Percentiles rank a stretch among this genome's conserved stretches.
Conservation (phyloP, 2,113 vertebrate genomes). For the Apaloderma vittatum region DNA sequence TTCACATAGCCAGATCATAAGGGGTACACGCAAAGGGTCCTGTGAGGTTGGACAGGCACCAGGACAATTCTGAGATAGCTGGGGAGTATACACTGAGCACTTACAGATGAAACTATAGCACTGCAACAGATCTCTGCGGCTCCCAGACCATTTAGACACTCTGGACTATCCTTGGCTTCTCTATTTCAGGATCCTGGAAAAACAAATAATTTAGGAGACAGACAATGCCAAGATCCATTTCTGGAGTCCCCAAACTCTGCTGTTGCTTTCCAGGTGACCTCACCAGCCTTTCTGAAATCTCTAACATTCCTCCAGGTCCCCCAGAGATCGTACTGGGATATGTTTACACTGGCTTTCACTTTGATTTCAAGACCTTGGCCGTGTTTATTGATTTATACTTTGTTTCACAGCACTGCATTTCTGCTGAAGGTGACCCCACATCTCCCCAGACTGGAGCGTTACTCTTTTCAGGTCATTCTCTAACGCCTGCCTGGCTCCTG, state of each 20-base stretch:
- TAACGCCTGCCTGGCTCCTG: constrained; percentile 24
- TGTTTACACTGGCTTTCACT: constrained; percentile 47
- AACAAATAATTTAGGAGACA: neutral
- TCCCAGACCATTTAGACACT: neutral
- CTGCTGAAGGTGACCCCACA: neutral
- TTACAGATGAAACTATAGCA: neutral
- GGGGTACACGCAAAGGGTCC: neutral
- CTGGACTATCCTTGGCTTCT: neutral
- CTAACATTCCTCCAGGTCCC: neutral
- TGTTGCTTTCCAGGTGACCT: neutral
- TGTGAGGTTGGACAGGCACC: neutral
- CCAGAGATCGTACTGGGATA: neutral
- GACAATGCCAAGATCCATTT: neutral
- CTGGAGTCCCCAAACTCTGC: neutral
- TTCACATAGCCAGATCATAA: rapidly evolving
- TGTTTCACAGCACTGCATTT: constrained; percentile 21
- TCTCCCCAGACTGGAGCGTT: neutral
- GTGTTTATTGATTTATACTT: constrained; percentile 51
- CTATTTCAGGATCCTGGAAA: neutral
- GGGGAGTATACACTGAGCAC: neutral
- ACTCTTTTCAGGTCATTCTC: neutral
- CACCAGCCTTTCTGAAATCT: neutral
- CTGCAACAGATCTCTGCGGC: neutral
- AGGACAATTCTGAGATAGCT: neutral
- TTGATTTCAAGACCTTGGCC: constrained; percentile 36